Conservation (phyloP, 2,797 vertebrate genomes). For the Vespertilio murinus region DNA sequence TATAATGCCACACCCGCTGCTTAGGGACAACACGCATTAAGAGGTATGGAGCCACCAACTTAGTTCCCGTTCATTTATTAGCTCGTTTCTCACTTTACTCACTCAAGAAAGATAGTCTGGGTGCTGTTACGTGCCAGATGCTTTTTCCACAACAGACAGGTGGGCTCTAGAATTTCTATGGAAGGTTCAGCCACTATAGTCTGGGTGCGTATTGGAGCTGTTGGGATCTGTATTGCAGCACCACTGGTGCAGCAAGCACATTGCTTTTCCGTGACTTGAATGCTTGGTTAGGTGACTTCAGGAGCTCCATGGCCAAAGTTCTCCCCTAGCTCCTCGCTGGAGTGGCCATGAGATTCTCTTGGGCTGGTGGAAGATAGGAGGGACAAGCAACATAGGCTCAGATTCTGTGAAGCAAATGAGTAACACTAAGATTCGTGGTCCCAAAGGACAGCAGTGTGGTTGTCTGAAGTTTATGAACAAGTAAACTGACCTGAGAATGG, state of each 20-base stretch:
- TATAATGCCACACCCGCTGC: constrained; percentile 8
- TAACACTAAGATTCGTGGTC: neutral
- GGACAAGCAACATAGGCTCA: neutral
- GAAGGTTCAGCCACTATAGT: neutral
- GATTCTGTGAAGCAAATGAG: neutral
- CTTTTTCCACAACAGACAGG: neutral
- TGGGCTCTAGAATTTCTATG: neutral
- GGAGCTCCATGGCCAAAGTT: neutral
- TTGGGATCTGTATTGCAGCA: neutral
- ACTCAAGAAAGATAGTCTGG: neutral
- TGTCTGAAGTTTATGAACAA: neutral
- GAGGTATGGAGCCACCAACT: neutral
- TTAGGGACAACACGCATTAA: neutral
- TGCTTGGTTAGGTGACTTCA: neutral
- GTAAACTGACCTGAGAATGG: neutral
- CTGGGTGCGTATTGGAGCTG: no score
- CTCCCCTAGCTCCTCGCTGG: neutral
- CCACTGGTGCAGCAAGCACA: neutral
- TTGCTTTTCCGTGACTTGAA: neutral
- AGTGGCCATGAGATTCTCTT: neutral
- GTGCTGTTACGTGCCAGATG: neutral
- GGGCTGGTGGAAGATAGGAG: neutral
- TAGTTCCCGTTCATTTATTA: neutral
- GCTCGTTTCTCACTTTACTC: neutral
- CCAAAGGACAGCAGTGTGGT: neutral